These are phyloP conservation scores for Temnopleurus reevesii DNA, from an alignment of 53 echinoderm and acorn worm species.

Conservation along the genomic window DNA sequence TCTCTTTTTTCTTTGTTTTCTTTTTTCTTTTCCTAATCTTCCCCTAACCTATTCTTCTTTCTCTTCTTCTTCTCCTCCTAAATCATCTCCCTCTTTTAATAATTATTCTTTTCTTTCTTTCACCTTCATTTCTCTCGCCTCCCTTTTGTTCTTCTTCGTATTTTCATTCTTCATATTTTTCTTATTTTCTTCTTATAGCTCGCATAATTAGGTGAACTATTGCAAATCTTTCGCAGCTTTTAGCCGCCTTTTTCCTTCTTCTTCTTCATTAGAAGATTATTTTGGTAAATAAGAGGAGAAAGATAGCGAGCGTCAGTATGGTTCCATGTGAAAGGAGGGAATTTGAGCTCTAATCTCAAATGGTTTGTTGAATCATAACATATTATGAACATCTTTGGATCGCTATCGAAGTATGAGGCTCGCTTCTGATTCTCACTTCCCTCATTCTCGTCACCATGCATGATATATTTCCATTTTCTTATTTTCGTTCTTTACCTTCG, in stretches of 20 bases:
- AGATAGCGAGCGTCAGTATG: too few relatives aligned
- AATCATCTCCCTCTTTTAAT: neutral
- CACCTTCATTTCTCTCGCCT: neutral
- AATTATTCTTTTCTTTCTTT: neutral
- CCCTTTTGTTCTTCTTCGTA: neutral
- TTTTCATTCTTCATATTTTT: neutral
- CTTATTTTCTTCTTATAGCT: neutral
- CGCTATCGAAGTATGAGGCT: too few relatives aligned
- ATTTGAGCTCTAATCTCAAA: conserved; percentile 30
- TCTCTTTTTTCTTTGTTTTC: neutral
- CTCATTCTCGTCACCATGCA: neutral
- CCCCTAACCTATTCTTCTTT: neutral
- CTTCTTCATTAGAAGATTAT: too few relatives aligned
- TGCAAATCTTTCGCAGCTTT: too few relatives aligned
- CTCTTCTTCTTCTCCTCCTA: neutral
- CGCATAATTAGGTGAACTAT: too few relatives aligned
- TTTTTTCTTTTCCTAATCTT: neutral
- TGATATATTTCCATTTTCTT: neutral
- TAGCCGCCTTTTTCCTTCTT: too few relatives aligned
- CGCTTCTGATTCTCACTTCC: neutral
- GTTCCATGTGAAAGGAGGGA: too few relatives aligned
- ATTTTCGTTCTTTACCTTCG: neutral
- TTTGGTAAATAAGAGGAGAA: too few relatives aligned
- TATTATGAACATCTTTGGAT: neutral
- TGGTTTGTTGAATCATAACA: conserved; percentile 32